These are phyloP conservation scores for Lordiphosa collinella DNA, from an alignment of 1,140 invertebrate genomes.

Conservation along the genomic window DNA sequence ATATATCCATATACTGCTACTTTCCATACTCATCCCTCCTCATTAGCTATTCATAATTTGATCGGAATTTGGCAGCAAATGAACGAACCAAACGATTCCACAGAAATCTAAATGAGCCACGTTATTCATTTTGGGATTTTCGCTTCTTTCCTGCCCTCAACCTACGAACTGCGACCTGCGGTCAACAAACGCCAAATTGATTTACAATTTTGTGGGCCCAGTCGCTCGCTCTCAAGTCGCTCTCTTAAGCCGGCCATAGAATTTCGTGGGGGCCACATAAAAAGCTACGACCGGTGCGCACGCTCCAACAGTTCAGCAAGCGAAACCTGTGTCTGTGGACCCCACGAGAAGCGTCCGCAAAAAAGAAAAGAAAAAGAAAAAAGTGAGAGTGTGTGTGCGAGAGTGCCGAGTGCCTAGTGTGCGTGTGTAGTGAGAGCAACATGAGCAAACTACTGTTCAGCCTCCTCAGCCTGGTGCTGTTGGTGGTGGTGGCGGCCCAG, in stretches of 20 bases:
- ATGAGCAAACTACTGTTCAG: slow-evolving; percentile 53
- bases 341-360: slow-evolving; percentile 33
- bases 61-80: no score
- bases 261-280: slow-evolving; percentile 69
- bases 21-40: no score
- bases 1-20: no score
- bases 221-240: not conserved
- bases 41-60: no score
- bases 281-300: slow-evolving; percentile 66
- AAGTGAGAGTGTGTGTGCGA: slow-evolving; percentile 11
- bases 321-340: slow-evolving; percentile 70
- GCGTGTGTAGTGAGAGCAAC: not conserved
- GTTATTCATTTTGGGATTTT: no score
- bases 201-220: slow-evolving; percentile 19
- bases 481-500: slow-evolving; percentile 17
- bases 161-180: slow-evolving; percentile 23
- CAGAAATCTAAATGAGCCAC: not conserved
- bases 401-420: slow-evolving; percentile 2
- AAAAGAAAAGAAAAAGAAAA: not conserved
- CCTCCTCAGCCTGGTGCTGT: slow-evolving; percentile 44
- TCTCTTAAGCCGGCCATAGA: slow-evolving; percentile 14
- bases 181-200: slow-evolving; percentile 47
- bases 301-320: slow-evolving; percentile 70
- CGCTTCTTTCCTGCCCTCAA: no score
- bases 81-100: not conserved